phyloP scores from a whole-genome alignment of 53 echinoderm and acorn worm genomes.

The Echinarachnius parma region DNA sequence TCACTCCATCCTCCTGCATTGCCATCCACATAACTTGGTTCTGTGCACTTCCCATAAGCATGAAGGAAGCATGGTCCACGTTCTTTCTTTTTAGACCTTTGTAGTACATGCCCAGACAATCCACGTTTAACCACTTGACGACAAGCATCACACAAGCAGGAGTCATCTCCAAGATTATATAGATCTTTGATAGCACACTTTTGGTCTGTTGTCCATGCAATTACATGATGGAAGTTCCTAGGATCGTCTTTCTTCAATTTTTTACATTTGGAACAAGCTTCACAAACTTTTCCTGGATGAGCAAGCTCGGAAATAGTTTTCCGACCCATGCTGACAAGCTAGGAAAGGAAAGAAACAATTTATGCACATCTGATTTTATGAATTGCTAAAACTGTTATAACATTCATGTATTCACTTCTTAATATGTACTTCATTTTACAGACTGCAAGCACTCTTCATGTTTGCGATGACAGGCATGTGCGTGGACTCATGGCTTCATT shows the following conservation, averaged over 20 bases:
- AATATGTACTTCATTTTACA: too few species aligned
- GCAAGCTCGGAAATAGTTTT: neutral
- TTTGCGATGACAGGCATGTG: too few species aligned
- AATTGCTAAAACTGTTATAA: too few species aligned
- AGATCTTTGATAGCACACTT: neutral
- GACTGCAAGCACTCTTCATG: too few species aligned
- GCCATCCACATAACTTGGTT: neutral
- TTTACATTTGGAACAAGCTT: neutral
- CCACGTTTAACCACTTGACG: slow-evolving; percentile 3
- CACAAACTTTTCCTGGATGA: neutral
- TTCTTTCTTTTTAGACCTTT: neutral
- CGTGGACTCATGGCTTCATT: too few species aligned
- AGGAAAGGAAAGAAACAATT: too few species aligned
- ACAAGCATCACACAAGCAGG: slow-evolving; percentile 16
- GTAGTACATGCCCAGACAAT: neutral
- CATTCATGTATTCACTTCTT: too few species aligned
- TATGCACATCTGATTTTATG: too few species aligned
- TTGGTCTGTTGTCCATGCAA: neutral
- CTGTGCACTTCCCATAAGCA: neutral
- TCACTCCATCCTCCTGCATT: neutral
- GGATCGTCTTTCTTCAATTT: neutral
- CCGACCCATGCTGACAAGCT: neutral
- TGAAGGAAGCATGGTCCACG: neutral
- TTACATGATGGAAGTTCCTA: neutral
- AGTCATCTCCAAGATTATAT: neutral